Base-by-base conservation (phyloP, 1,140 invertebrate genomes). In the Drosophila athabasca region DNA sequence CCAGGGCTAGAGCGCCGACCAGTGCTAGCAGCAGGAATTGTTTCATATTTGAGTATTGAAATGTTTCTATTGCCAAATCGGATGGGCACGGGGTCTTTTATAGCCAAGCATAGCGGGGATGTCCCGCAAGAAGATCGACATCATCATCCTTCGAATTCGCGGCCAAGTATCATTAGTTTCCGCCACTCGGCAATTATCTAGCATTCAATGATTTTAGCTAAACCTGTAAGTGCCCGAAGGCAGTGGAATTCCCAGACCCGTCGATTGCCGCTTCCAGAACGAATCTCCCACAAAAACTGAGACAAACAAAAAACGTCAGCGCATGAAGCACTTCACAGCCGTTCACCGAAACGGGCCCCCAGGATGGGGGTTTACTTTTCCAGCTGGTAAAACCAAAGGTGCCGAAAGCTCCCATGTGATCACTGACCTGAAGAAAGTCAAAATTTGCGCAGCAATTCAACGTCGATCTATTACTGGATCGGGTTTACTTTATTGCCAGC, bases 41-140 rank as follows among this genome's bases (percentile, higher is more conserved):
- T 45, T 88, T 82, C 83, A 87, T 87, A 46, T 67, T 87, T 59
- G 46, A 57, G 11, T 54, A 15, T 54, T 54, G 29, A 53, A 53
- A 52, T 72, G 66, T 49, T 76, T 79, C 76, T 88, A 75, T 48
- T 29, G 11, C 24, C 6, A 7, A 19, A 8, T 45, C 15, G 50
- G 15, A 13, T 43, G 9, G 54, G 9, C 31, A 15, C 22, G 2
- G 35, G 39, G 50, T 11, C 70, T 88, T 82, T 54, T 87, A 88
- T 87, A 83, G 57, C 31, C 26, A 41, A 3, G 31, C 13, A 22
- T 3, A 15, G 6, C 19, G 81, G 81, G 81, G 75, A 75, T 48
- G 50, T 65, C 57, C 83, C 78, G 5, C 13, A 0, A 29, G 35
- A 29, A 64, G n/a, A 54, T 53, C 17, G 8, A 64, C 72, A 52